A percentile compares a stretch with the other conserved stretches of the same genome.
Conservation (phyloP, 2,888 invertebrate genomes). For the Apomyelois bistriatella region DNA sequence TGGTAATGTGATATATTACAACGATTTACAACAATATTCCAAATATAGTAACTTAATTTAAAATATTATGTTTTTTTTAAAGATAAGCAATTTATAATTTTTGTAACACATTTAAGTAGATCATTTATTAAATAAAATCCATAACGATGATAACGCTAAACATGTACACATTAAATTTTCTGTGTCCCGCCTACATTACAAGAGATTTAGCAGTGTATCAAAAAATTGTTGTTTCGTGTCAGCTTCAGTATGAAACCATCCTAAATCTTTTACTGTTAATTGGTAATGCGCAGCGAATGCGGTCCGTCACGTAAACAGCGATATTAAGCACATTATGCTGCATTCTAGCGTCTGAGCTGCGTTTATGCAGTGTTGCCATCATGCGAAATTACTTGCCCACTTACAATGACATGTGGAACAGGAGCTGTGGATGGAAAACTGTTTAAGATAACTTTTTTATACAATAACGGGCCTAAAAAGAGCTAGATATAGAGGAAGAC, state of each 20-base stretch:
- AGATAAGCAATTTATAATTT: no score
- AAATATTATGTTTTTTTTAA: no score
- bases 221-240: no score
- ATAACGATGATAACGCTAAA: no score
- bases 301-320: conserved; percentile 15
- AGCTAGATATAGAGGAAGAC: no score
- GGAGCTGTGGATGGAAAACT: not conserved
- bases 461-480: no score
- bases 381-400: not conserved
- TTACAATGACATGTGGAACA: not conserved
- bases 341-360: not conserved
- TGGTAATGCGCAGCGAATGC: conserved; percentile 16
- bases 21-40: not conserved
- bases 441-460: no score
- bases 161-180: no score
- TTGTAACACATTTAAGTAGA: no score
- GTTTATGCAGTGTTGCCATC: not conserved
- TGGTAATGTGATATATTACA: not conserved
- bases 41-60: not conserved
- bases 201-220: no score
- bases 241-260: not conserved
- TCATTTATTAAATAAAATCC: no score
- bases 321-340: not conserved
- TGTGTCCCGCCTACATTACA: no score
- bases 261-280: conserved; percentile 16